Evolutionary conservation across 37 sponge, comb jelly and placozoan genomes (phyloP).

Genomic region (Spongilla lacustris): DNA sequence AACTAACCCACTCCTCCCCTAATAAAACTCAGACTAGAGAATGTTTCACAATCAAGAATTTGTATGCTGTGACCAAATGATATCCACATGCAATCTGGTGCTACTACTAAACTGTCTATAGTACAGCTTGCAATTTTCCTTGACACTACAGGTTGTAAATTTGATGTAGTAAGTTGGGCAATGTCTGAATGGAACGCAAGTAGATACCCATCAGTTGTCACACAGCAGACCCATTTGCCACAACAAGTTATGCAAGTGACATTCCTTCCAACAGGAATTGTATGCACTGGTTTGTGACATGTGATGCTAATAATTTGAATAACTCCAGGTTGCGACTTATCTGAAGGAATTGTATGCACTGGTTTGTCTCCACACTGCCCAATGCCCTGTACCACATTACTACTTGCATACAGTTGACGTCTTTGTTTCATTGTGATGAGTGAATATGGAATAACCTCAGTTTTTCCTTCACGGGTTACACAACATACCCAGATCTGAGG

Average conservation of each 20-base stretch:
- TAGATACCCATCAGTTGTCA: constrained; percentile 41
- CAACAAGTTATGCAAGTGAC: constrained; percentile 32
- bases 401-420: not conserved
- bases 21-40: not conserved
- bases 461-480: not conserved
- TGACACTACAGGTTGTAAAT: constrained; percentile 2
- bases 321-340: constrained; percentile 21
- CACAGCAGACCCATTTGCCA: constrained; percentile 21
- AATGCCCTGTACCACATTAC: constrained; percentile 26
- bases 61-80: constrained; percentile 21
- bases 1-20: too few species aligned
- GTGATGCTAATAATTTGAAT: constrained; percentile 28
- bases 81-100: constrained; percentile 8
- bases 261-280: constrained; percentile 23
- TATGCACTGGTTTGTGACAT: constrained; percentile 12
- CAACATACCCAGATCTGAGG: constrained; percentile 15
- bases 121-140: constrained; percentile 18
- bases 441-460: constrained; percentile 23
- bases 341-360: too few species aligned
- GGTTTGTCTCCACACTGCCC: constrained; percentile 21
- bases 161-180: not conserved
- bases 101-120: constrained; percentile 26
- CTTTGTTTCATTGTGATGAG: constrained; percentile 5
- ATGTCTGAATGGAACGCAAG: constrained; percentile 16
- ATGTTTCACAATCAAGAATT: constrained; percentile 10